phyloP scores from a whole-genome alignment of 1,140 invertebrate genomes.

The Linepithema humile region DNA sequence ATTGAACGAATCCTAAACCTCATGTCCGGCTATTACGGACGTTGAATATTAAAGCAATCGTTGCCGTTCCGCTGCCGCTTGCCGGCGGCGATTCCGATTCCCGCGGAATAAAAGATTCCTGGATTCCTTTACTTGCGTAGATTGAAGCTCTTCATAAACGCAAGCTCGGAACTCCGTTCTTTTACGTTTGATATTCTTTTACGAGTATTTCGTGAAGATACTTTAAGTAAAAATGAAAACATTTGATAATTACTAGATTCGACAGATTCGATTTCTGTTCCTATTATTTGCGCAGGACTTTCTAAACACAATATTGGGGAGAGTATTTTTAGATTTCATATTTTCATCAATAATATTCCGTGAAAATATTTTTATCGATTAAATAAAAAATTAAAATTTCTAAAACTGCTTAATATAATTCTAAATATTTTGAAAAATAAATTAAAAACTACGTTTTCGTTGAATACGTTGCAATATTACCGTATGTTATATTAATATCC shows the following conservation, averaged over 20 bases:
- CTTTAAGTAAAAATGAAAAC: background rate
- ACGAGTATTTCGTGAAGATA: background rate
- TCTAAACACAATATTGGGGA: too few species aligned
- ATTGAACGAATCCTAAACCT: slow-evolving; percentile 81
- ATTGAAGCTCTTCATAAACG: background rate
- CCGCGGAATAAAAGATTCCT: slow-evolving; percentile 24
- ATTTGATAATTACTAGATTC: background rate
- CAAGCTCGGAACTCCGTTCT: background rate
- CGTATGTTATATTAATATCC: slow-evolving; percentile 4
- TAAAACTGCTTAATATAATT: too few species aligned
- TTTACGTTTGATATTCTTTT: slow-evolving; percentile 8
- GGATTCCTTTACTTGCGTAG: background rate
- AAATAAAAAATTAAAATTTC: too few species aligned
- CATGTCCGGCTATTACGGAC: slow-evolving; percentile 81
- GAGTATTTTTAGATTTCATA: too few species aligned
- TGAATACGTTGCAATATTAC: background rate
- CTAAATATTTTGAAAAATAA: too few species aligned
- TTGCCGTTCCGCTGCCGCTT: slow-evolving; percentile 16
- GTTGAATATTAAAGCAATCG: slow-evolving; percentile 80
- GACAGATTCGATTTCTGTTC: background rate
- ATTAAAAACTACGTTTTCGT: too few species aligned
- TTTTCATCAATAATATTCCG: too few species aligned
- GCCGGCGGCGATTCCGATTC: slow-evolving; percentile 34
- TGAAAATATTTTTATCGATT: too few species aligned
- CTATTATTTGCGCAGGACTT: too few species aligned